Base-by-base conservation (phyloP, 2,113 vertebrate genomes). In the Neopipo cinnamomea region DNA sequence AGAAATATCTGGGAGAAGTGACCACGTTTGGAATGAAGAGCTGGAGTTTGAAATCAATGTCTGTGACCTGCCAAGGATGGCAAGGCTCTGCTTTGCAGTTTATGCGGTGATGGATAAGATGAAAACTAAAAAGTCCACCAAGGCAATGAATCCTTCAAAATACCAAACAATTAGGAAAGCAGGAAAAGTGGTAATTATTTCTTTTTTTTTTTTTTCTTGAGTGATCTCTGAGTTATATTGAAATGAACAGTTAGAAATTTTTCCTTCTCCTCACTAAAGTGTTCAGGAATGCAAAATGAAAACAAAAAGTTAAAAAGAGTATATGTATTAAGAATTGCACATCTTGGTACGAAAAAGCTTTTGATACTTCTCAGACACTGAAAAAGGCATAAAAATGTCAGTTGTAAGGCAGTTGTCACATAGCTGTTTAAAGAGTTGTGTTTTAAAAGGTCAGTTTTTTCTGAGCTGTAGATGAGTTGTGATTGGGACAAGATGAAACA, bases 91-190 rank as follows among this genome's bases (percentile, higher is more conserved):
- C 97, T 98, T 99, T 71, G 99, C 99, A 53, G 97, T 99, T 92
- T 99, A 99, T 67, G 99, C 99, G 44, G 98, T 99, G 96, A 99
- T 99, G 98, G 99, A 99, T 96, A 99, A 99, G 97, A 98, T 98
- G 87, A 99, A 99, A 97, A 99, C 98, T 62, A 99, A 99, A 78
- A 99, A 99, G 91, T 98, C 98, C 76, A 99, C 98, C 88, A 99
- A 99, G 97, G 98, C 98, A 63, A 97, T 98, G 77, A 99, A 99
- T 97, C 95, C 97, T 41, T 98, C 98, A 97, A 99, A 99, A 94
- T 99, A 99, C 97, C 99, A 99, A 98, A 99, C 99, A 90, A 99
- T 99, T 95, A 99, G 99, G 95, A 99, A 99, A 97, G 98, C 99
- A 66, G 99, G 99, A 74, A 99, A 99, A 99, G 98, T 99, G 98